Conservation (phyloP, 2,113 vertebrate genomes). For the Brachionichthys hirsutus region DNA sequence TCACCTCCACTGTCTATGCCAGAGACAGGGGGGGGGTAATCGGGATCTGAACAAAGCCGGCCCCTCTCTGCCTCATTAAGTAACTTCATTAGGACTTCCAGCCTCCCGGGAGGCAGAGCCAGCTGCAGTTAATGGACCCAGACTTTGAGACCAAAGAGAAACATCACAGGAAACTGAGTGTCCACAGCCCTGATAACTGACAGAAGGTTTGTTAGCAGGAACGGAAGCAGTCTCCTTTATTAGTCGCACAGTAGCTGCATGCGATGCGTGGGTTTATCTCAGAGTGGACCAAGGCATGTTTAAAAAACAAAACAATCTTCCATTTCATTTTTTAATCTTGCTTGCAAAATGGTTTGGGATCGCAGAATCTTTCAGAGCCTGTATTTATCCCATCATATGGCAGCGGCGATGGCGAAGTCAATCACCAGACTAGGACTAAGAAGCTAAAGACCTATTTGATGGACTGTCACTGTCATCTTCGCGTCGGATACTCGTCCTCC, state of each 20-base stretch:
- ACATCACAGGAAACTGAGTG: constrained; percentile 22
- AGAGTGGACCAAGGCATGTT: constrained; percentile 29
- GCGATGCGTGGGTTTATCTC: constrained; percentile 29
- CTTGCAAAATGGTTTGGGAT: background rate
- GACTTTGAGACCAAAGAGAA: constrained; percentile 31
- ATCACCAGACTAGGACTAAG: too few relatives aligned
- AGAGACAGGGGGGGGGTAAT: constrained; percentile 67
- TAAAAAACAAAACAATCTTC: too few relatives aligned
- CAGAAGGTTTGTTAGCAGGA: constrained; percentile 46
- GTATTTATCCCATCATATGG: too few relatives aligned
- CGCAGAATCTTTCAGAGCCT: too few relatives aligned
- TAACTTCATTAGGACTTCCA: constrained; percentile 67
- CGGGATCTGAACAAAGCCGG: constrained; percentile 68
- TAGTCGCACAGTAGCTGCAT: constrained; percentile 57
- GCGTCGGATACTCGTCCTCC: background rate
- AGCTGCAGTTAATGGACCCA: constrained; percentile 60
- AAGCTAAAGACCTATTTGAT: too few relatives aligned
- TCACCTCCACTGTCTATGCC: constrained; percentile 59
- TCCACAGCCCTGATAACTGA: constrained; percentile 44
- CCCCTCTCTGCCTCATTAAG: constrained; percentile 76
- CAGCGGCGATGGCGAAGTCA: too few relatives aligned
- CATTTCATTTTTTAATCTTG: constrained; percentile 15
- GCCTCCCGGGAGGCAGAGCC: constrained; percentile 48
- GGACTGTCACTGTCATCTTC: background rate
- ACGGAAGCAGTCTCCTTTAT: constrained; percentile 45